Conservation (phyloP, 2,888 invertebrate genomes). For the Spatulosminthurus flaviceps region DNA sequence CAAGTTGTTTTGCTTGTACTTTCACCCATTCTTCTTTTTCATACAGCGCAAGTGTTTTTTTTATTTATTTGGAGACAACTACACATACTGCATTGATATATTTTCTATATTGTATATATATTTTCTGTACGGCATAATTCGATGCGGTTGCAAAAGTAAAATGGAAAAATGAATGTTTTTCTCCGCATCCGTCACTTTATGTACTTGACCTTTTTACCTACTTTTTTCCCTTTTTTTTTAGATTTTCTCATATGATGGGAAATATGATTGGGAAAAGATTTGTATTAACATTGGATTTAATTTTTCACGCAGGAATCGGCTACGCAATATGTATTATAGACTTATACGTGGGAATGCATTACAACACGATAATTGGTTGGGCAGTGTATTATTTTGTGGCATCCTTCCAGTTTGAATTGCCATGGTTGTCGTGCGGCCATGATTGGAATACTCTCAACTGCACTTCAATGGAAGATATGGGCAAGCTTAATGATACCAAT, state of each 20-base stretch:
- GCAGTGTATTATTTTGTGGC: conserved; percentile 90
- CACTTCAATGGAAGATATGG: conserved; percentile 71
- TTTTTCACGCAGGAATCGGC: conserved; percentile 79
- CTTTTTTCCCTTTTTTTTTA: background rate
- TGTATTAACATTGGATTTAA: background rate
- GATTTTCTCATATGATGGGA: no score
- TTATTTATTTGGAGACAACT: no score
- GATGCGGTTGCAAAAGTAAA: no score
- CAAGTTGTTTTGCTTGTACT: no score
- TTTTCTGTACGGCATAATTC: no score
- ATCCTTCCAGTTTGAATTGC: conserved; percentile 81
- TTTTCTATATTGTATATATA: no score
- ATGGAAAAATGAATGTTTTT: no score
- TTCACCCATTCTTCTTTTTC: no score
- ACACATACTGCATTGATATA: no score
- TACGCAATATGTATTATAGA: conserved; percentile 96
- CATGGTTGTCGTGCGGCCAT: conserved; percentile 88
- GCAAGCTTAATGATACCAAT: conserved; percentile 61
- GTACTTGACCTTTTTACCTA: background rate
- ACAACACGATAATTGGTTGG: conserved; percentile 97
- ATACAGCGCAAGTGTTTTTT: no score
- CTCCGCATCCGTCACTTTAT: background rate
- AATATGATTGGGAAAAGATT: background rate
- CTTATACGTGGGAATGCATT: conserved; percentile 93
- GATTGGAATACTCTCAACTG: conserved; percentile 86